phyloP scores from a whole-genome alignment of 2,797 vertebrate species.

The Peromyscus attwateri region DNA sequence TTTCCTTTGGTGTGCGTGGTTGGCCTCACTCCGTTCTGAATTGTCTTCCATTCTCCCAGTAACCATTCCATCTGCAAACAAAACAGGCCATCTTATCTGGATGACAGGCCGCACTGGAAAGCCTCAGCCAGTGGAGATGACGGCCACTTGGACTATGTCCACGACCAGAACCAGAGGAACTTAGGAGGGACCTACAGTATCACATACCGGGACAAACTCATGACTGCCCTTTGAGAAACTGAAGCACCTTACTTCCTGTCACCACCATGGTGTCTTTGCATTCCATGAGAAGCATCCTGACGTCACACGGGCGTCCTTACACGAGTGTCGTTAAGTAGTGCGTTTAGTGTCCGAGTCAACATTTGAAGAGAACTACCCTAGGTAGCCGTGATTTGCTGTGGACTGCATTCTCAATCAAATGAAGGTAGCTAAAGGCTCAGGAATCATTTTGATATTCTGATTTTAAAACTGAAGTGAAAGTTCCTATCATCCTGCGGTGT shows the following conservation, averaged over 20 bases:
- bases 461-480: constrained; percentile 72
- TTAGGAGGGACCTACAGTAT: constrained; percentile 91
- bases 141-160: constrained; percentile 89
- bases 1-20: constrained; percentile 29
- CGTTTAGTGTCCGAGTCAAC: constrained; percentile 73
- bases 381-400: constrained; percentile 67
- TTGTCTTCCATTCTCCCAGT: constrained; percentile 86
- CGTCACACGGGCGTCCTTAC: constrained; percentile 72
- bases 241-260: constrained; percentile 83
- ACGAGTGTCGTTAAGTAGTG: constrained; percentile 66
- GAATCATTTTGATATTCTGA: constrained; percentile 76
- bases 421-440: constrained; percentile 81
- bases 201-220: constrained; percentile 96
- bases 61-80: constrained; percentile 89
- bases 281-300: constrained; percentile 85
- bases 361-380: constrained; percentile 69
- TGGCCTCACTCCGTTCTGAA: constrained; percentile 76
- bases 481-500: constrained; percentile 49
- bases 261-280: constrained; percentile 82
- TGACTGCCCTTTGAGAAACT: constrained; percentile 95
- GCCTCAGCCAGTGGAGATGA: constrained; percentile 88
- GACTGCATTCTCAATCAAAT: constrained; percentile 68
- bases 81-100: constrained; percentile 90
- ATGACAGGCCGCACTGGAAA: constrained; percentile 90
- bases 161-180: constrained; percentile 92